A percentile compares a stretch with the other conserved stretches of the same genome.
These are phyloP conservation scores for Aphelenchoides bicaudatus DNA, from an alignment of 2,888 invertebrate species.

Conservation along the genomic window DNA sequence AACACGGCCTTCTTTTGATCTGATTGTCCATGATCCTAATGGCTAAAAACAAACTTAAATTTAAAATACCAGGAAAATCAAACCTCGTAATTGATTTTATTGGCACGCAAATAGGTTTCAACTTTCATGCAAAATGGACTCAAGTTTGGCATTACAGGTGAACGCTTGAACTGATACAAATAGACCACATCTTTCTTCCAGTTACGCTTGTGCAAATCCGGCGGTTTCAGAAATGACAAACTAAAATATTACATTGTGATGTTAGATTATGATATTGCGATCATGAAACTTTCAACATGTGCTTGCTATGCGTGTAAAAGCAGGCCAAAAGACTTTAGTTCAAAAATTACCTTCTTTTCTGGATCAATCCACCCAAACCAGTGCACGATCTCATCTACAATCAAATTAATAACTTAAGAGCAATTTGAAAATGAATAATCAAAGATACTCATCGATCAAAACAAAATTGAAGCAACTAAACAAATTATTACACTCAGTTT, in stretches of 20 bases:
- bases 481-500: slow-evolving; percentile 3
- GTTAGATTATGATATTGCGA: no score
- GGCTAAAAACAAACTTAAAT: slow-evolving; percentile 13
- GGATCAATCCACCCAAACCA: background rate
- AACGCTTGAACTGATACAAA: slow-evolving; percentile 51
- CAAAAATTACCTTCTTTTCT: background rate
- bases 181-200: slow-evolving; percentile 52
- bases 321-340: no score
- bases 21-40: slow-evolving; percentile 30
- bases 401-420: slow-evolving; percentile 5
- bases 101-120: slow-evolving; percentile 53
- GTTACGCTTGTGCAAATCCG: slow-evolving; percentile 33
- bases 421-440: slow-evolving; percentile 14
- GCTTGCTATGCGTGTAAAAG: no score
- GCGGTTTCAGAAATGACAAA: slow-evolving; percentile 19
- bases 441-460: background rate
- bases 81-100: slow-evolving; percentile 55
- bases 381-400: background rate
- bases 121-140: slow-evolving; percentile 57
- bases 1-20: slow-evolving; percentile 35
- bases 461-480: slow-evolving; percentile 2
- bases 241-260: no score
- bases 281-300: no score
- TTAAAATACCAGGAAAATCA: background rate
- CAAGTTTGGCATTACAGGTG: slow-evolving; percentile 48